Conservation (phyloP, 2,888 invertebrate species). For the Coenonympha glycerion region DNA sequence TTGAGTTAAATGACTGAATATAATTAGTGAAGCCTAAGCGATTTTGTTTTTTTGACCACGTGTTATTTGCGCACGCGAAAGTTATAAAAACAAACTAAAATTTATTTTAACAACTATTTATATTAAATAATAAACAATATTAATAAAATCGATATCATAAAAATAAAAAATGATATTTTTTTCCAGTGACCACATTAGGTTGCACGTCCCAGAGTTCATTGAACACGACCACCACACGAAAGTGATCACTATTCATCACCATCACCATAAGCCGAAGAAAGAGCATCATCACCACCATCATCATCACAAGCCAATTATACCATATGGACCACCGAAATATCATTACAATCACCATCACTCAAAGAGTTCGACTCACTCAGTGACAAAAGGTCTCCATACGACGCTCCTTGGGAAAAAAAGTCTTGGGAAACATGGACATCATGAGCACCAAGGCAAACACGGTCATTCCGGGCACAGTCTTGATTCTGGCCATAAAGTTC, state of each 20-base stretch:
- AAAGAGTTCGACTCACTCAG: slow-evolving; percentile 50
- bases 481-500: slow-evolving; percentile 39
- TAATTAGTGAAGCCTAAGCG: background rate
- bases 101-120: background rate
- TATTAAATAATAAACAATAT: background rate
- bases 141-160: background rate
- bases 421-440: slow-evolving; percentile 7
- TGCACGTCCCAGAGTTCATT: slow-evolving; percentile 77
- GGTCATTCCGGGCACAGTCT: slow-evolving; percentile 37
- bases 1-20: too few species aligned
- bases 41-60: background rate
- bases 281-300: slow-evolving; percentile 69
- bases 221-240: slow-evolving; percentile 78
- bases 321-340: slow-evolving; percentile 34
- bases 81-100: background rate
- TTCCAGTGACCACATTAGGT: slow-evolving; percentile 75
- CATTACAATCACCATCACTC: slow-evolving; percentile 60
- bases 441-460: slow-evolving; percentile 32
- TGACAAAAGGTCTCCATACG: slow-evolving; percentile 43
- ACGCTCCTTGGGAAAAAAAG: slow-evolving; percentile 33
- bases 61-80: background rate
- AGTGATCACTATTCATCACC: slow-evolving; percentile 76
- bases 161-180: slow-evolving; percentile 32
- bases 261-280: slow-evolving; percentile 67
- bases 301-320: slow-evolving; percentile 57